Evolutionary conservation across 2,797 vertebrate species (phyloP), one percentile per base, ranked within the genome.

Genomic region (Ctenosaura bakeri): DNA sequence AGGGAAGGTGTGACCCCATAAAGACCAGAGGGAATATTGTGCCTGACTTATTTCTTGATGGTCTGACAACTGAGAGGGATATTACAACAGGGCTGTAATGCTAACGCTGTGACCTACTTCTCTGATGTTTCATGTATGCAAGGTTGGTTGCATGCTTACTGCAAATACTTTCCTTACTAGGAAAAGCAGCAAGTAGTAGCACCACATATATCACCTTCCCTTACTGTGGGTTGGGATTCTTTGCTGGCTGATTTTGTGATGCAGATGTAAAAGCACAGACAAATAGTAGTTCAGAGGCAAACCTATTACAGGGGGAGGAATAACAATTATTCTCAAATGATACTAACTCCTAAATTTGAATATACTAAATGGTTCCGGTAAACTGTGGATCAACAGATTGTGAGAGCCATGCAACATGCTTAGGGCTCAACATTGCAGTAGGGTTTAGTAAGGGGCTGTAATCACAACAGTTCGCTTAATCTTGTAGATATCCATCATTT

Each of bases 401-500:
- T 74, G n/a, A 59, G 35, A 83, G 46, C 26, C 71, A 69, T 42
- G 10, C 29, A 82, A 88, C 18, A 32, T 83, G 6, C 5, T 83
- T 26, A 42, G 24, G 73, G 66, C 13, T 24, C 24, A 20, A 42
- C 18, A 22, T 42, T n/a, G 22, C 66, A 56, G 18, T 83, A 16
- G 74, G 3, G 46, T n/a, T 85, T 54, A 66, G 13, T 38, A 38
- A 79, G 42, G 42, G 62, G 12, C 6, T 78, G n/a, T 24, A 59
- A 46, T 64, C 87, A 91, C 92, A 5, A 73, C 52, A 92, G 66
- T 32, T 92, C 35, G 42, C 92, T 87, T 91, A 92, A 94, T 89
- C 92, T 95, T 92, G 90, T 87, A 91, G 90, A 29, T 92, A 79
- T 10, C 54, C 86, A 79, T 52, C 92, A 54, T 93, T 91, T 89